Evolutionary conservation across 2,797 vertebrate genomes (phyloP).

Genomic region (Xenops minutus): DNA sequence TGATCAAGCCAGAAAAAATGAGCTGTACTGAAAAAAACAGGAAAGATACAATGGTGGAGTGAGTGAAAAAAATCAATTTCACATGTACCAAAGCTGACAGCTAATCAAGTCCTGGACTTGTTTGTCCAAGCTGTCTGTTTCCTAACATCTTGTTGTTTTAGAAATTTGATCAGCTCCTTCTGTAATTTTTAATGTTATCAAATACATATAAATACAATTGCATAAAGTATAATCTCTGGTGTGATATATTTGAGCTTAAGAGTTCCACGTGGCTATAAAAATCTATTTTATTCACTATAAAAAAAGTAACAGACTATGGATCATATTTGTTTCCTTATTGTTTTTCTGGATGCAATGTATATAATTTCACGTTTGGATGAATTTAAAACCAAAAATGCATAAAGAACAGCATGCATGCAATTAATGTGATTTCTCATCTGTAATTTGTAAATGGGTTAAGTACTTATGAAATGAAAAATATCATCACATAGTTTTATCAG

Average conservation of each 20-base stretch:
- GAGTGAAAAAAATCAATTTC: not conserved
- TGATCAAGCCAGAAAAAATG: not conserved
- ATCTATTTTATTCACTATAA: not conserved
- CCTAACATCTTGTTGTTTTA: not conserved
- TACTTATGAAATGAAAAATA: not conserved
- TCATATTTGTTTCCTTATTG: not conserved
- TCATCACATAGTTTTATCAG: not conserved
- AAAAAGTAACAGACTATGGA: not conserved
- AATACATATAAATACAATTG: not conserved
- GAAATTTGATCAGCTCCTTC: not conserved
- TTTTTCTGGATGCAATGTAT: not conserved
- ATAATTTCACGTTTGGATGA: not conserved
- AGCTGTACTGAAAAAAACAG: not conserved
- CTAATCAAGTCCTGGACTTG: not conserved
- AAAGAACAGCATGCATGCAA: not conserved
- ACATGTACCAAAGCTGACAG: not conserved
- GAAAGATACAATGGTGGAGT: not conserved
- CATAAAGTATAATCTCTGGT: not conserved
- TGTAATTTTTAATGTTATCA: not conserved
- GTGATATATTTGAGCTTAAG: not conserved
- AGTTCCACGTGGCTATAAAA: not conserved
- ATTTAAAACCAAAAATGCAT: not conserved
- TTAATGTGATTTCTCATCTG: not conserved
- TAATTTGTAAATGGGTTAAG: not conserved
- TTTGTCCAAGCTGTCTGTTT: not conserved